Evolutionary conservation across 92 coral and sea anemone genomes (phyloP), one percentile per base, ranked within the genome.

Genomic region (Epizoanthus illoricatus): DNA sequence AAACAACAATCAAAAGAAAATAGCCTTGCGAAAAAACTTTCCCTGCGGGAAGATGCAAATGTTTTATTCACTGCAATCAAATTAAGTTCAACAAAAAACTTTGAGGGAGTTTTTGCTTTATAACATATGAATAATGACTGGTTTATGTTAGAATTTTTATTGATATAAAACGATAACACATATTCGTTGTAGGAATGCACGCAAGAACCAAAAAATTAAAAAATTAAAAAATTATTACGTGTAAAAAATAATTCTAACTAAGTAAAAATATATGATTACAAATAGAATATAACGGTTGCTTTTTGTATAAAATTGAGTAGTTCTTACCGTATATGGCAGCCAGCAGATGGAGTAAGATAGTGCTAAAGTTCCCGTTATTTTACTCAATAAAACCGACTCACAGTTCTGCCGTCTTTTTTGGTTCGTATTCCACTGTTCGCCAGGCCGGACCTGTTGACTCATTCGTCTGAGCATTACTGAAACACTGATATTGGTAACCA

Each of bases 291-390:
- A 42, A 18, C 10, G 65, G 19, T 20, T 61, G 23, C 1, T 61
- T 61, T 61, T 61, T 61, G 11, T 17, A 17, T 17, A 61, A 61
- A 61, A 61, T 61, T 18, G 24, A 18, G 65, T 15, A 21, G 56
- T 24, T 3, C 88, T 85, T 56, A 85, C 88, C 88, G 69, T 42
- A 16, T n/a, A 39, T 18, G 88, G 88, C 19, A 85, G 33, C 88
- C 88, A 85, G 13, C 69, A 49, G 3, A 79, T 18, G 11, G 76
- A 47, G 20, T 85, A 85, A 2, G 76, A 65, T 4, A 67, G 40
- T 23, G 88, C 88, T 75, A 85, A 69, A 0, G 59, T 70, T 3
- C 66, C 63, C 1, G 88, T 85, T 0, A 85, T 80, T 33, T 78
- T 85, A 3, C 76, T 75, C 70, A 85, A 52, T 19, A 85, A 63